Conservation (phyloP, 2,888 invertebrate species). For the Clusia tigrina region DNA sequence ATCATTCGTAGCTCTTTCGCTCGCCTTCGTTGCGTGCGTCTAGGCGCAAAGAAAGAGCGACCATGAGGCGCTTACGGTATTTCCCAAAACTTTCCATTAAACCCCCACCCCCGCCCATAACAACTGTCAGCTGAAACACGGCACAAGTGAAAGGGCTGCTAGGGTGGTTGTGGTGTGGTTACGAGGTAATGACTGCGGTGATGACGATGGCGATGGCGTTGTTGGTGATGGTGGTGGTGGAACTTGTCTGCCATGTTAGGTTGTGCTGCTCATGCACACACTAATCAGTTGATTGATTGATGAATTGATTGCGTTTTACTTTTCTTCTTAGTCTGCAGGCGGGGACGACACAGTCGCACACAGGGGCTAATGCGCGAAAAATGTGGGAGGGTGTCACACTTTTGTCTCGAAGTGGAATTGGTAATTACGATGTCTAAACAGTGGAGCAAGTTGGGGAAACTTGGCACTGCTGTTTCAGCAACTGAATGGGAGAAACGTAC, state of each 20-base stretch:
- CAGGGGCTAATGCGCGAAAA: background rate
- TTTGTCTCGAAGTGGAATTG: too few relatives aligned
- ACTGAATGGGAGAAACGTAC: too few relatives aligned
- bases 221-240: background rate
- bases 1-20: slow-evolving; percentile 8
- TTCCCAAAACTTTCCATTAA: too few relatives aligned
- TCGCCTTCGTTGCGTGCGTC: background rate
- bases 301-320: slow-evolving; percentile 9
- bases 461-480: too few relatives aligned
- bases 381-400: too few relatives aligned
- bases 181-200: background rate
- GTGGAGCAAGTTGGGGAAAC: background rate
- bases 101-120: background rate
- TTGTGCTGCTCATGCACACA: background rate
- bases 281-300: slow-evolving; percentile 18
- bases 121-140: background rate
- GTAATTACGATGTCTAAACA: background rate
- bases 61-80: too few relatives aligned
- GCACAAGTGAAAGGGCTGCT: background rate
- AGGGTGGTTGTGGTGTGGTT: background rate
- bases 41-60: background rate
- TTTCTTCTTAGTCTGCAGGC: background rate
- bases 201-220: background rate
- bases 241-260: background rate
- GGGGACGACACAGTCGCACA: background rate